phyloP scores from a whole-genome alignment of 2,888 invertebrate genomes.

The Ormyrus labotus region DNA sequence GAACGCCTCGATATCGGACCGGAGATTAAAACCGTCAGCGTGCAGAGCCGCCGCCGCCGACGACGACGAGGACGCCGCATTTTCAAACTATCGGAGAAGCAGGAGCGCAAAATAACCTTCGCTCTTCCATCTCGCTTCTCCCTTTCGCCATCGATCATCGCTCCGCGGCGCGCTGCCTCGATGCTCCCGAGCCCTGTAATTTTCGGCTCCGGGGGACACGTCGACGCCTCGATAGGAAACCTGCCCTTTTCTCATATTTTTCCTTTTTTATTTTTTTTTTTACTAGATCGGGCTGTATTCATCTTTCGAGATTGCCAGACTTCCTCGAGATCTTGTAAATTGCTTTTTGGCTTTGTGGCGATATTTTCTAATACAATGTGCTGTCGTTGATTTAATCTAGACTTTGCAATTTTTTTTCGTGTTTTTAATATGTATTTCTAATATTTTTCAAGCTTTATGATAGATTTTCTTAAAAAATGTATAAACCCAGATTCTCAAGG shows the following conservation, averaged over 20 bases:
- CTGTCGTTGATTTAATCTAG: no score
- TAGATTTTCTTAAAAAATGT: no score
- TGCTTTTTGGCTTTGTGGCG: no score
- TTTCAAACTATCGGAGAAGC: slow-evolving; percentile 53
- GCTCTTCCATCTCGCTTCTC: slow-evolving; percentile 6
- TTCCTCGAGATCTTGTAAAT: neutral
- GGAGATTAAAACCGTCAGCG: slow-evolving; percentile 59
- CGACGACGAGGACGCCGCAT: neutral
- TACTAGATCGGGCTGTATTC: slow-evolving; percentile 27
- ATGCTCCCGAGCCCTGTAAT: slow-evolving; percentile 45
- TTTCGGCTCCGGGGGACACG: slow-evolving; percentile 51
- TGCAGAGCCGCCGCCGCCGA: slow-evolving; percentile 2
- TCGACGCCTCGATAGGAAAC: slow-evolving; percentile 8
- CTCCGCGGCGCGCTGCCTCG: slow-evolving; percentile 5
- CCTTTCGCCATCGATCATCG: slow-evolving; percentile 52
- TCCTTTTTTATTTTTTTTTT: neutral
- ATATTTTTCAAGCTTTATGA: no score
- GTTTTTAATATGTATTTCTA: no score
- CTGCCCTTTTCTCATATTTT: neutral
- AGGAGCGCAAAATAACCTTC: slow-evolving; percentile 53
- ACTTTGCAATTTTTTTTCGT: no score
- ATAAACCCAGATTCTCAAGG: no score
- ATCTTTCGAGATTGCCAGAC: slow-evolving; percentile 34
- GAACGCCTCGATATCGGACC: slow-evolving; percentile 55
- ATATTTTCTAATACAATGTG: no score